Evolutionary conservation across 2,113 vertebrate species (phyloP), one percentile per base, ranked within the genome.

Genomic region (Cynoglossus semilaevis): DNA sequence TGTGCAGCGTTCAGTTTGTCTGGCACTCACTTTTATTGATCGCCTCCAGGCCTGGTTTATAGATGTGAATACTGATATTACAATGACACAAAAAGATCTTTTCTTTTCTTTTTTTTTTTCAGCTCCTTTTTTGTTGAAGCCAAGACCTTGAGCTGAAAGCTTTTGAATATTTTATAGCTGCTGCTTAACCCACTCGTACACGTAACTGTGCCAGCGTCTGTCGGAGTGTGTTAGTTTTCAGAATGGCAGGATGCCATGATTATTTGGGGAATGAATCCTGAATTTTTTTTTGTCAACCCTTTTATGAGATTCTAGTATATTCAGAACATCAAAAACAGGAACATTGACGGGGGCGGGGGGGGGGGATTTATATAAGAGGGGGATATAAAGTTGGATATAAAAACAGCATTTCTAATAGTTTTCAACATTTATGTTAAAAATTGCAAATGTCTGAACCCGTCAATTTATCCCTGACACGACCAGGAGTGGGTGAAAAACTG

Each of bases 11-110:
- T 55, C 18, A 15, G 0, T 47, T 52, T 18, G 19, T 4, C 29
- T 19, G 15, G 56, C 45, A 40, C 57, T 54, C 9, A 29, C 1
- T 51, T 11, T 37, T 46, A 14, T 57, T 52, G 12, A 29, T 29
- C 50, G 15, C 54, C 47, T 50, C 17, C 49, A 62, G 54, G 9
- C n/a, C n/a, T 43, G 16, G 6, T 37, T 40, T 37, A 56, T 52
- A 29, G 46, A 9, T 15, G 51, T 47, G 0, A 55, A 41, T 11
- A 48, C 16, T 36, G 36, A 58, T 8, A 15, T 14, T 6, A 52
- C 13, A 5, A 42, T 16, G 15, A 14, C 43, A 15, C 15, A 57
- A 12, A 8, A 52, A 35, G 29, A 51, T 3, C 3, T 51, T 9
- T 47, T 48, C 22, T 37, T 13, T 35, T 51, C 16, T 3, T 12